Base-by-base conservation (phyloP, 2,113 vertebrate species). In the Setophaga petechia region DNA sequence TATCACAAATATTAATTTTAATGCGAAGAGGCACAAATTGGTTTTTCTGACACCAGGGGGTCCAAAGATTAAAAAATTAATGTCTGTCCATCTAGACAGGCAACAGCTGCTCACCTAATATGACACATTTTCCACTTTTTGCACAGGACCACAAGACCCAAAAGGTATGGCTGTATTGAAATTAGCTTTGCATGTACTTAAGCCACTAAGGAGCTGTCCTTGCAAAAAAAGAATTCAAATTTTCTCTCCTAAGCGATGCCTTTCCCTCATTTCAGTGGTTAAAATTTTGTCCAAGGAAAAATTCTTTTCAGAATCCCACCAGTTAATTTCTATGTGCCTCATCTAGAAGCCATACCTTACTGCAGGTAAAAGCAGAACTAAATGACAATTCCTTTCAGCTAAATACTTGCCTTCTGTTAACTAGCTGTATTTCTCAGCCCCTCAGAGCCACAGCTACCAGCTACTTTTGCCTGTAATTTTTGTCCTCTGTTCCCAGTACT, bases 21-120 rank as follows among this genome's bases (percentile, higher is more conserved):
- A 98, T 97, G 81, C 96, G 95, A 97, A 97, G 89, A 97, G 95
- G 95, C 96, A 97, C 84, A 98, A 97, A 97, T 96, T 96, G 91
- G 3, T 93, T 97, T 95, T 97, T 88, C 96, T 92, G 94, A 93
- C 94, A 97, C 95, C 84, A 92, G 96, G 91, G 92, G 94, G 89
- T 96, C 80, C 67, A 83, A 88, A 85, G 89, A 97, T 95, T 97
- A 97, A 98, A 97, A 97, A 98, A 95, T 93, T 95, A 97, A 96
- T 95, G 95, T 94, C 89, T 97, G 95, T 97, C 94, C 90, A 96
- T 89, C 95, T 95, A 98, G 96, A 96, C 81, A 91, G 95, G 95
- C 89, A 97, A 97, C 96, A 98, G 94, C 96, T 98, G 97, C 96
- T 98, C 93, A 77, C 88, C 87, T 96, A 97, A 94, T 89, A 96